Evolutionary conservation across 2,888 invertebrate genomes (phyloP).

Genomic region (Masnerella sp.): DNA sequence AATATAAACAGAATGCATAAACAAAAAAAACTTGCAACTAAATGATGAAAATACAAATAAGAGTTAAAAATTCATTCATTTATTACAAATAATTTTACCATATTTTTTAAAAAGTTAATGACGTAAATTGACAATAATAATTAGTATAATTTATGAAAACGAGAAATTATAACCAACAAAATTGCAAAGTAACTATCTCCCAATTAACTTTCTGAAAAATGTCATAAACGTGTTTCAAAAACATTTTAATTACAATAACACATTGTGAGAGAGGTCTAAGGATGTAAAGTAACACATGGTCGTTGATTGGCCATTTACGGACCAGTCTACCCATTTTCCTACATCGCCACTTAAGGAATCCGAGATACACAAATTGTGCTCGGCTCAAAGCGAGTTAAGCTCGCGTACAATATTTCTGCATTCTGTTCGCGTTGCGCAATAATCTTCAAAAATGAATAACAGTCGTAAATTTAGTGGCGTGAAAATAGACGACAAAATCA

Average conservation of each 20-base stretch:
- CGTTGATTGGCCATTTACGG: conserved; percentile 60
- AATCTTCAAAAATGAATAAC: conserved; percentile 33
- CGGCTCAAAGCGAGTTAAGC: not conserved
- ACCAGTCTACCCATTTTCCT: conserved; percentile 67
- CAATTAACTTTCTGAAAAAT: no score
- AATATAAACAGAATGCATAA: no score
- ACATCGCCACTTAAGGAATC: conserved; percentile 61
- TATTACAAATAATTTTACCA: no score
- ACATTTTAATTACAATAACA: conserved; percentile 27
- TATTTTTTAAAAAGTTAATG: no score
- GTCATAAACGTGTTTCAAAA: conserved; percentile 7
- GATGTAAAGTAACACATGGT: conserved; percentile 53
- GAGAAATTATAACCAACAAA: no score
- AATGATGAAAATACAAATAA: no score
- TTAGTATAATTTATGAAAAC: no score
- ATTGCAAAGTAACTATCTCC: no score
- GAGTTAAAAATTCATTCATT: no score
- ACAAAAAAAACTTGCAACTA: no score
- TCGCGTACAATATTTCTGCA: conserved; percentile 24
- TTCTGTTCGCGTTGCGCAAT: conserved; percentile 26
- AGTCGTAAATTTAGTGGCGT: conserved; percentile 37
- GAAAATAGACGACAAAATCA: conserved; percentile 42
- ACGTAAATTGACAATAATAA: no score
- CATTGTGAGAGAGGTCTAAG: conserved; percentile 12
- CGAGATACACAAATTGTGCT: conserved; percentile 29